These are phyloP conservation scores for Microcaecilia unicolor DNA, from an alignment of 2,797 vertebrate genomes.

Conservation along the genomic window DNA sequence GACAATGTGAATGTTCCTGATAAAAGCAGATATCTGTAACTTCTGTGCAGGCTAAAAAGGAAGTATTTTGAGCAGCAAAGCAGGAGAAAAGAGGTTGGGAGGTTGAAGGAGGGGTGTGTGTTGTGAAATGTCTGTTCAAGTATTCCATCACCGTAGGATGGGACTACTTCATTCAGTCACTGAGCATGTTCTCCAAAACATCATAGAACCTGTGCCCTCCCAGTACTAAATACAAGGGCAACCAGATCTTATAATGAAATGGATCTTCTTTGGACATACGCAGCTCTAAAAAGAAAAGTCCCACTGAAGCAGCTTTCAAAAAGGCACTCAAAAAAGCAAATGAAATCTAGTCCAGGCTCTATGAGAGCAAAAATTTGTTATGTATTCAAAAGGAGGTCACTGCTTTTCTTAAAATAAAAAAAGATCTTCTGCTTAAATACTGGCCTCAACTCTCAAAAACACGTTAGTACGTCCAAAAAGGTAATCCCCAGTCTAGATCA, in stretches of 20 bases:
- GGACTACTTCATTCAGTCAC: conserved; percentile 54
- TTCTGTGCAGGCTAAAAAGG: conserved; percentile 69
- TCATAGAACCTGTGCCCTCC: conserved; percentile 34
- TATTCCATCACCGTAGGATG: conserved; percentile 67
- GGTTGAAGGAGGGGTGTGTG: conserved; percentile 35
- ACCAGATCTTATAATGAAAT: conserved; percentile 33
- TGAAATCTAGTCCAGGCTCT: conserved; percentile 81
- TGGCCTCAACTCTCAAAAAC: conserved; percentile 76
- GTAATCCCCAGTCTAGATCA: conserved; percentile 51
- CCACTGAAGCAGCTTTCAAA: conserved; percentile 90
- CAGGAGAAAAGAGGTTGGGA: conserved; percentile 30
- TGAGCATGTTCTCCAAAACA: conserved; percentile 40
- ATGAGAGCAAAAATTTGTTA: conserved; percentile 80
- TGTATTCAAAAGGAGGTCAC: conserved; percentile 77
- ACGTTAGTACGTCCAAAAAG: conserved; percentile 69
- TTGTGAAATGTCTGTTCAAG: conserved; percentile 71
- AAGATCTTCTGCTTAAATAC: conserved; percentile 71
- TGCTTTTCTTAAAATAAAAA: conserved; percentile 63
- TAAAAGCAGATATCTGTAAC: conserved; percentile 61
- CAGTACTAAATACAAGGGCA: conserved; percentile 28
- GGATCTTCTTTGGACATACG: conserved; percentile 60
- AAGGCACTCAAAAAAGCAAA: conserved; percentile 98
- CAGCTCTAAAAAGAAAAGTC: conserved; percentile 64
- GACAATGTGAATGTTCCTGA: conserved; percentile 51
- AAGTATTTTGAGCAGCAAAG: conserved; percentile 70